A percentile compares a stretch with the other conserved stretches of the same genome.
These are phyloP conservation scores for Ammodytes marinus DNA, from an alignment of 2,113 vertebrate species.

Conservation along the genomic window DNA sequence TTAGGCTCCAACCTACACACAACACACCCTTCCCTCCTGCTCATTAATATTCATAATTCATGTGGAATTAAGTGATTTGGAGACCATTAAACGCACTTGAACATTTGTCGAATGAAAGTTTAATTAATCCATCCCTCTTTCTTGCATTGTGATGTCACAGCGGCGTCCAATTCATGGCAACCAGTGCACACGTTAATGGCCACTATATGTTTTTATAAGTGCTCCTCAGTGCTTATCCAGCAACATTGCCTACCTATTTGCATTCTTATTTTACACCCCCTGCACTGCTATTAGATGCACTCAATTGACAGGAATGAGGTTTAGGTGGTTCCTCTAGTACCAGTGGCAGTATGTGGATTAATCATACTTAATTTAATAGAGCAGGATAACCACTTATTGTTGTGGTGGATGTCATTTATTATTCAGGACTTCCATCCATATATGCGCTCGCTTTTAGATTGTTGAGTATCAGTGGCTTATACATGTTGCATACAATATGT, in stretches of 20 bases:
- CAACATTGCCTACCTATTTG: constrained; percentile 17
- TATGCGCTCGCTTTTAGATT: constrained; percentile 41
- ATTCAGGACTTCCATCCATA: constrained; percentile 68
- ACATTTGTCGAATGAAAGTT: constrained; percentile 80
- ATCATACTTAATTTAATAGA: constrained; percentile 76
- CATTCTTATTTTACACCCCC: constrained; percentile 58
- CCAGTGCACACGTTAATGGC: constrained; percentile 61
- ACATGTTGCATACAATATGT: constrained; percentile 30
- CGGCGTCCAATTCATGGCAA: constrained; percentile 46
- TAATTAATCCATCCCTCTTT: constrained; percentile 72
- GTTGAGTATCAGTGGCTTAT: constrained; percentile 29
- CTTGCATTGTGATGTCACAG: constrained; percentile 46
- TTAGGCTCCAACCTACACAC: constrained; percentile 39
- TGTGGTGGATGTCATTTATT: constrained; percentile 67
- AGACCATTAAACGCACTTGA: constrained; percentile 77
- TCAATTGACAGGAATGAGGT: constrained; percentile 52
- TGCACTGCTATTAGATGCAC: constrained; percentile 37
- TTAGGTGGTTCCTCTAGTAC: constrained; percentile 60
- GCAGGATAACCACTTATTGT: constrained; percentile 55
- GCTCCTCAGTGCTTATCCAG: constrained; percentile 49
- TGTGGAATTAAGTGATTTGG: constrained; percentile 74
- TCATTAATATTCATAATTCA: constrained; percentile 82
- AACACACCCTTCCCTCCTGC: constrained; percentile 37
- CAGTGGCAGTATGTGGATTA: constrained; percentile 60
- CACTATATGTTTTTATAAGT: constrained; percentile 55